Evolutionary conservation across 2,113 vertebrate genomes (phyloP), one percentile per base, ranked within the genome.

Genomic region (Taurulus bubalis): DNA sequence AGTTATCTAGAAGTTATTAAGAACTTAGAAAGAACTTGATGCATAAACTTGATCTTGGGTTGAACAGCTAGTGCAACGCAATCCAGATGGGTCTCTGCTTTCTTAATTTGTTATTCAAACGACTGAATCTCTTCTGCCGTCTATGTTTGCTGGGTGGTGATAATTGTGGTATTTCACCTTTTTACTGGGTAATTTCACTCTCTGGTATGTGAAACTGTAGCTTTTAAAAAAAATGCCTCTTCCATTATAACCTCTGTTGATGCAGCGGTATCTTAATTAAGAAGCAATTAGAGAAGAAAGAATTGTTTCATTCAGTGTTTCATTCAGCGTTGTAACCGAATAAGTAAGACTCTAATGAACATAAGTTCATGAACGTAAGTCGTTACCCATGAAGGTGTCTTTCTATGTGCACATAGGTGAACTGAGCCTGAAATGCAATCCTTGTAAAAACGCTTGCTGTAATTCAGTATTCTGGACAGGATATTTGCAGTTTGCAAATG

Each of bases 401-500:
- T 38, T 40, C 20, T 0, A 36, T 63, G 14, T 58, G 59, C 30
- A 22, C 38, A 9, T 3, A 18, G 40, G 7, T 64, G 36, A 71
- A 64, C 15, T 49, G 24, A 45, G 67, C 45, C 24, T 47, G 18
- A 74, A 76, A 73, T 30, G 45, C 18, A 38, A 47, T 60, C 8
- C 38, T 59, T 70, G n/a, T 45, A 68, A 84, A 75, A 81, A 12
- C 15, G 1, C 8, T 30, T 40, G 53, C 2, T 59, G 24, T n/a
- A 34, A 55, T 79, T 76, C 1, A 63, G 22, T 73, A 63, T 75
- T 82, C 67, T 71, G 55, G 30, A n/a, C 51, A 68, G 68, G 67
- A 83, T 64, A 82, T 70, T 84, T 64, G 58, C 49, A n/a, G 18
- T 14, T 32, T 73, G 24, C 6, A 67, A 75, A 76, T 62, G 12